phyloP scores from a whole-genome alignment of 2,888 invertebrate genomes.

The Gymnocheta viridis region DNA sequence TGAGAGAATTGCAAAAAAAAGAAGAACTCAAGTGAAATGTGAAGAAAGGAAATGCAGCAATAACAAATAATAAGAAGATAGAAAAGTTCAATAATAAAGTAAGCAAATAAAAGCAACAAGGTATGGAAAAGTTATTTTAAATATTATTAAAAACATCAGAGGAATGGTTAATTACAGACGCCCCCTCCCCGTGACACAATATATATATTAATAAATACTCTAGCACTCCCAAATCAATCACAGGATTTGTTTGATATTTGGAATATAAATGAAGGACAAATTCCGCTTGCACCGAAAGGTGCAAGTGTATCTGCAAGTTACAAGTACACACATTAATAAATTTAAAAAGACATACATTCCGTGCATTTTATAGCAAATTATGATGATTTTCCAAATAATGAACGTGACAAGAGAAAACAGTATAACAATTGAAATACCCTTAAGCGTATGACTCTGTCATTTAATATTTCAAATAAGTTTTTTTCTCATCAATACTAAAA shows the following conservation, averaged over 20 bases:
- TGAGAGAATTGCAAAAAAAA: constrained; percentile 33
- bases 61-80: not conserved
- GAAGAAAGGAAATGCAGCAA: constrained; percentile 15
- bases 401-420: constrained; percentile 7
- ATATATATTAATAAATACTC: too few relatives aligned
- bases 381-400: constrained; percentile 3
- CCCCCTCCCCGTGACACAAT: too few relatives aligned
- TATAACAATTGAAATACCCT: constrained; percentile 47
- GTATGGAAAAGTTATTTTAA: not conserved
- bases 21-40: constrained; percentile 4
- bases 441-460: constrained; percentile 24
- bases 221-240: too few relatives aligned
- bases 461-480: constrained; percentile 11
- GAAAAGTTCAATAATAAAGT: not conserved
- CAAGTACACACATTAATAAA: not conserved
- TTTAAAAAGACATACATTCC: not conserved
- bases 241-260: too few relatives aligned
- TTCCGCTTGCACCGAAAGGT: too few relatives aligned
- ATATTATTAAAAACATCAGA: not conserved
- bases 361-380: not conserved
- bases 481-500: too few relatives aligned
- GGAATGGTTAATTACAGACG: not conserved
- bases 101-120: not conserved
- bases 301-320: not conserved
- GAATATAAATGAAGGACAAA: too few relatives aligned